A percentile compares a stretch with the other conserved stretches of the same genome.
phyloP scores from a whole-genome alignment of 2,113 vertebrate species.

The Leuciscus idus region DNA sequence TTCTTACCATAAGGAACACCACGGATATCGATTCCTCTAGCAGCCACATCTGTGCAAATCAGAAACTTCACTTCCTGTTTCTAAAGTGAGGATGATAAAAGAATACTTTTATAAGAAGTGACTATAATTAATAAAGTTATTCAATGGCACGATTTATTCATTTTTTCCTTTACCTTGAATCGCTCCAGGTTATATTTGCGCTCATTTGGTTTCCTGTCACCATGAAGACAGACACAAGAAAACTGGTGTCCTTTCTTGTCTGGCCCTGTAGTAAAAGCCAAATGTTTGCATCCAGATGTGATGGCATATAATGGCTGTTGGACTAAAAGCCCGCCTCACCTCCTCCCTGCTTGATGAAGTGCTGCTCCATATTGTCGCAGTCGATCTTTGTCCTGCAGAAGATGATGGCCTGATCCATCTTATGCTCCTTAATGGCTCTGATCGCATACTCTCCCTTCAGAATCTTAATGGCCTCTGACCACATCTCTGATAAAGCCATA shows the following conservation, averaged over 20 bases:
- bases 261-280: slow-evolving; percentile 79
- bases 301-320: neutral
- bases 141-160: neutral
- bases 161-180: slow-evolving; percentile 85
- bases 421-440: slow-evolving; percentile 94
- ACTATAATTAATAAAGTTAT: neutral
- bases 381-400: slow-evolving; percentile 99
- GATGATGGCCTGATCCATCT: slow-evolving; percentile 98
- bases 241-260: slow-evolving; percentile 92
- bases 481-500: slow-evolving; percentile 84
- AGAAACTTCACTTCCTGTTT: slow-evolving; percentile 90
- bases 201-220: slow-evolving; percentile 95
- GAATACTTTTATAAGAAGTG: neutral
- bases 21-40: slow-evolving; percentile 94
- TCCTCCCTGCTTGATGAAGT: slow-evolving; percentile 96
- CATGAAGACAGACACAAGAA: slow-evolving; percentile 97
- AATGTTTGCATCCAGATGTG: neutral
- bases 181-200: slow-evolving; percentile 94
- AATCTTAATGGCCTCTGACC: slow-evolving; percentile 96
- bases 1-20: slow-evolving; percentile 93
- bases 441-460: slow-evolving; percentile 93
- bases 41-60: slow-evolving; percentile 97
- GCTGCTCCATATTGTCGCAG: slow-evolving; percentile 97
- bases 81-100: slow-evolving; percentile 66
- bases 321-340: slow-evolving; percentile 71